Evolutionary conservation across 2,113 vertebrate species (phyloP).

Genomic region (Siniperca chuatsi): DNA sequence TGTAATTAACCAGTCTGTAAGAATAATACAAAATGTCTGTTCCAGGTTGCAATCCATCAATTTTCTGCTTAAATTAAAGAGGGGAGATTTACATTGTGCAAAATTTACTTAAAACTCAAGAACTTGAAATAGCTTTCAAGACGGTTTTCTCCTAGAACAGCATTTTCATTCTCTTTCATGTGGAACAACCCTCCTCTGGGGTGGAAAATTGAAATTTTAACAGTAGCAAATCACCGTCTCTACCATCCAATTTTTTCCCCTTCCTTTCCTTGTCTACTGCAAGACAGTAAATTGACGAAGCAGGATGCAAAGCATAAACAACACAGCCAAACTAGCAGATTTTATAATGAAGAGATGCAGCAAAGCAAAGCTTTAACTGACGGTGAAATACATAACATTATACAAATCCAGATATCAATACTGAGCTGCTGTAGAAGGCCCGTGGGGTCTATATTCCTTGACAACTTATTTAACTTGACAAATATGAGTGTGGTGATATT

Average conservation of each 20-base stretch:
- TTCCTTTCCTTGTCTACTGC: conserved; percentile 32
- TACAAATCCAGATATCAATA: conserved; percentile 46
- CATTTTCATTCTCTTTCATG: conserved; percentile 68
- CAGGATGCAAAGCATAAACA: conserved; percentile 46
- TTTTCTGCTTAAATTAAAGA: conserved; percentile 45
- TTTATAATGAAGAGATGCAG: conserved; percentile 22
- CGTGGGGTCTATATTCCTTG: not conserved
- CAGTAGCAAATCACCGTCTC: conserved; percentile 72
- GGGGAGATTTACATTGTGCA: conserved; percentile 33
- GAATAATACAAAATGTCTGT: not conserved
- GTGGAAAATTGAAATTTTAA: conserved; percentile 80
- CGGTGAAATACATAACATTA: conserved; percentile 42
- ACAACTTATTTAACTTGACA: conserved; percentile 60
- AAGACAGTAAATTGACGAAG: conserved; percentile 55
- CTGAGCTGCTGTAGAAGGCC: conserved; percentile 1
- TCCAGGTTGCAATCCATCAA: conserved; percentile 27
- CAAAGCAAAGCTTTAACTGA: conserved; percentile 30
- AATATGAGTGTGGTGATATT: conserved; percentile 27
- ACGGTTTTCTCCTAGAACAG: conserved; percentile 53
- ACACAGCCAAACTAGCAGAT: conserved; percentile 21
- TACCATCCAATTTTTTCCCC: not conserved
- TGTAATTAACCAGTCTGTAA: not conserved
- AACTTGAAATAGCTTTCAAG: conserved; percentile 48
- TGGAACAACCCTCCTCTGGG: conserved; percentile 74
- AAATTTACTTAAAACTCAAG: conserved; percentile 57